Conservation (phyloP, 2,797 vertebrate genomes). For the Muscicapa striata region DNA sequence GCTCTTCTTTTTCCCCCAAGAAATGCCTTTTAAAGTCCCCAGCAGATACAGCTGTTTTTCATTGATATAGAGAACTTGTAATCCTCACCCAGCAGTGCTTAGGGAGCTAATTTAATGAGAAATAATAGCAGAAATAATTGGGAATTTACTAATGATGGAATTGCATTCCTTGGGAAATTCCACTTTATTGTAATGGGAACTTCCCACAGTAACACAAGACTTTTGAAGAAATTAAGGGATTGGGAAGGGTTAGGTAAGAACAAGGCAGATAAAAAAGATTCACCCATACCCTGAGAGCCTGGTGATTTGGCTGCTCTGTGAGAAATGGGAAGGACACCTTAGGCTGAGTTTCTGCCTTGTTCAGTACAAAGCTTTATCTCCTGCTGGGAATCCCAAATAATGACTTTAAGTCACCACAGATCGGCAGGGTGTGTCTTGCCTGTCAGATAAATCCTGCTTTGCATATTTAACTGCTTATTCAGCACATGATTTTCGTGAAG, state of each 20-base stretch:
- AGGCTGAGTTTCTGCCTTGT: background rate
- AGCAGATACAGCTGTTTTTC: background rate
- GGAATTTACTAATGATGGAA: constrained; percentile 5
- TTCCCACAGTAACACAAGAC: background rate
- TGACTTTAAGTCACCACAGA: background rate
- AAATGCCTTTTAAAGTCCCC: background rate
- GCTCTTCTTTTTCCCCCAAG: background rate
- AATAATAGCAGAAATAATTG: background rate
- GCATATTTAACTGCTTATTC: background rate
- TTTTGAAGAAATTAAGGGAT: background rate
- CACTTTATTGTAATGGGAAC: background rate
- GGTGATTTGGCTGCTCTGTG: background rate
- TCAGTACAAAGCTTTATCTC: background rate
- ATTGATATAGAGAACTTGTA: background rate
- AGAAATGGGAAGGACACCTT: background rate
- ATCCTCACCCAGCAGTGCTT: background rate
- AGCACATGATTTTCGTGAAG: background rate
- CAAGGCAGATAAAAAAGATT: background rate
- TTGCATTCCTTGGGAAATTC: constrained; percentile 24
- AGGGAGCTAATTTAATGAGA: background rate
- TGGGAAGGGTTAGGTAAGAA: background rate
- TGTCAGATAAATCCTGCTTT: background rate
- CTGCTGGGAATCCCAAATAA: background rate
- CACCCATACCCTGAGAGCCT: background rate
- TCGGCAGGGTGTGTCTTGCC: background rate